Base-by-base conservation (phyloP, 2,888 invertebrate species). In the Dasysyrphus tricinctus region DNA sequence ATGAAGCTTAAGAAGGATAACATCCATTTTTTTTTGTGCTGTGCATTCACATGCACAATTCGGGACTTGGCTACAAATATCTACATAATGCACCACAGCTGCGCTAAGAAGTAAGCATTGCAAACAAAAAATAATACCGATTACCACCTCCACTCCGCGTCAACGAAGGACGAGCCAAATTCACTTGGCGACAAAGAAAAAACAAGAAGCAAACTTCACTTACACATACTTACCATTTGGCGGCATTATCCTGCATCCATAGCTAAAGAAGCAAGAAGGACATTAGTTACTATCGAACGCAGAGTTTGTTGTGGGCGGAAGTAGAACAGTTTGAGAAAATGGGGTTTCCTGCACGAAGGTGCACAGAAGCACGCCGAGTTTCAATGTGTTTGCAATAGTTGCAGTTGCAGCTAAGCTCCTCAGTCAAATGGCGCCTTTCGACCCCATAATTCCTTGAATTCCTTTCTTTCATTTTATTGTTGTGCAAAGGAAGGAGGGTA, bases 261-360 rank as follows among this genome's bases (percentile, higher is more conserved):
- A 70, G n/a, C 7, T 19, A 39, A 49, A 16, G 24, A 24, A 24
- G 24, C 24, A 32, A 32, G 59, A 65, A 42, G 47, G 76, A 76
- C 77, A 85, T 85, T 78, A 81, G 77, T 85, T 80, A 81, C 77
- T 69, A 85, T 85, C 81, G 85, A 85, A 85, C 70, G 56, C 51
- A 70, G 75, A 83, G 82, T 80, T 69, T 67, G 65, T 67, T 67
- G 67, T 61, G 44, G 34, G 49, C 47, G 42, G 65, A 47, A 34
- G 39, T 69, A 8, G 69, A n/a, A 54, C 11, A 37, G 39, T 19
- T 56, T 67, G 12, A 34, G 19, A 57, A 47, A 73, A 37, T 5
- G 42, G 59, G 42, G 51, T 67, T 69, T 49, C 54, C 63, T 65
- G 70, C 80, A 76, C 80, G 76, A 80, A 80, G 63, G 79, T 75